phyloP scores from a whole-genome alignment of 35 echinoderm and acorn worm genomes.

The Lytechinus variegatus region DNA sequence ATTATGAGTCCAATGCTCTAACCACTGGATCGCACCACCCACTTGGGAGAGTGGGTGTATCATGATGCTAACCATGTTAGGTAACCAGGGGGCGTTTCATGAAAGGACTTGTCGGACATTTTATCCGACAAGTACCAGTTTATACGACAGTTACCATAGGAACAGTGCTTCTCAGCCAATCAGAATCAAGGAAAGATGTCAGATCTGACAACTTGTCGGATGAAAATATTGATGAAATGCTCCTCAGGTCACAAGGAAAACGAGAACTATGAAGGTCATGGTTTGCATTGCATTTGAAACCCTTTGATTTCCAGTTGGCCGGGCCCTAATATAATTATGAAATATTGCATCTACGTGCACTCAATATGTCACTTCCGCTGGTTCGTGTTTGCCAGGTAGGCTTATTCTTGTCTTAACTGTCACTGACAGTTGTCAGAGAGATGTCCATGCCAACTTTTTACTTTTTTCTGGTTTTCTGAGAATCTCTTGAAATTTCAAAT shows the following conservation, averaged over 20 bases:
- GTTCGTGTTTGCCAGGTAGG: neutral
- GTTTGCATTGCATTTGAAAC: neutral
- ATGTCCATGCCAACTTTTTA: too few species aligned
- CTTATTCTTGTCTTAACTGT: neutral
- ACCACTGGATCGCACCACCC: too few species aligned
- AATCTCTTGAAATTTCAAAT: neutral
- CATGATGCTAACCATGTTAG: neutral
- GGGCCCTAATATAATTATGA: neutral
- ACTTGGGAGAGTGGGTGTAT: neutral
- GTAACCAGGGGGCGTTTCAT: too few species aligned
- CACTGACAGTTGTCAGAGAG: too few species aligned
- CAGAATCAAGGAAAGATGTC: too few species aligned
- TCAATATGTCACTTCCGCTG: neutral
- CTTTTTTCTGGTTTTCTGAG: neutral
- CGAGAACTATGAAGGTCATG: neutral
- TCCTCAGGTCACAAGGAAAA: neutral
- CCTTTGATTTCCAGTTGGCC: neutral
- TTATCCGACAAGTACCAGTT: too few species aligned
- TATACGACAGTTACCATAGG: too few species aligned
- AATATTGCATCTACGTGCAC: neutral
- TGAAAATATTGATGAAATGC: too few species aligned
- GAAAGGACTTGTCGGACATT: too few species aligned
- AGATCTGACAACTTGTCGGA: too few species aligned
- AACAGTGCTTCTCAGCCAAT: too few species aligned
- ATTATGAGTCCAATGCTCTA: too few species aligned